Evolutionary conservation across 2,113 vertebrate genomes (phyloP), one percentile per base, ranked within the genome.

Genomic region (Spheniscus mendiculus): DNA sequence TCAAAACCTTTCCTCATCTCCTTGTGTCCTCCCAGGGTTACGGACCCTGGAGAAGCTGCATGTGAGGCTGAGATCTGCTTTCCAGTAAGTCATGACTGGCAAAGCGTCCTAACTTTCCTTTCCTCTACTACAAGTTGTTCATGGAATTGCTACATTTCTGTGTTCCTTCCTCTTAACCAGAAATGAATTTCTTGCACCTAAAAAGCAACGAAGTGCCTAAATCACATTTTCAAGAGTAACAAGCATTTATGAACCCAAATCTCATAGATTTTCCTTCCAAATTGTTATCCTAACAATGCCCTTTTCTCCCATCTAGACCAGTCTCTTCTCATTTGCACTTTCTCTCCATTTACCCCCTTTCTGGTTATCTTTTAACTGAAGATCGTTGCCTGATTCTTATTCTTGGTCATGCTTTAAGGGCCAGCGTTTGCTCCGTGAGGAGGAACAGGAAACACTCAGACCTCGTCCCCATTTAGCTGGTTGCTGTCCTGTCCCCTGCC

Each of bases 291-390:
- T 87, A 69, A 76, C 61, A 77, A 83, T 58, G 13, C 10, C 15
- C 29, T 74, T 95, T 36, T 40, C 77, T 69, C 73, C 12, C 81
- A 77, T 34, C 34, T 52, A 40, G 15, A 50, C 50, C 83, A 89
- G 8, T 19, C 4, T 83, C 50, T 81, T 67, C 78, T 80, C 78
- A 87, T 91, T 95, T 96, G 17, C 87, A 91, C 45, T 91, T 95
- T 76, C 80, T 58, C 34, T 91, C 77, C 86, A 45, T 67, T 96
- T n/a, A 32, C 47, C 27, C 23, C 15, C 56, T 67, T 95, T 76
- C 86, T 96, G 87, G 89, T 96, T 95, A 87, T 29, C 32, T 87
- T 96, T 96, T 94, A 96, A 96, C 93, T 59, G 49, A 56, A 93
- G 49, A 65, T 63, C 59, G 44, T 74, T 89, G 89, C 65, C 71